A percentile compares a stretch with the other conserved stretches of the same genome.
Conservation (phyloP, 2,113 vertebrate species). For the Labeo catla region DNA sequence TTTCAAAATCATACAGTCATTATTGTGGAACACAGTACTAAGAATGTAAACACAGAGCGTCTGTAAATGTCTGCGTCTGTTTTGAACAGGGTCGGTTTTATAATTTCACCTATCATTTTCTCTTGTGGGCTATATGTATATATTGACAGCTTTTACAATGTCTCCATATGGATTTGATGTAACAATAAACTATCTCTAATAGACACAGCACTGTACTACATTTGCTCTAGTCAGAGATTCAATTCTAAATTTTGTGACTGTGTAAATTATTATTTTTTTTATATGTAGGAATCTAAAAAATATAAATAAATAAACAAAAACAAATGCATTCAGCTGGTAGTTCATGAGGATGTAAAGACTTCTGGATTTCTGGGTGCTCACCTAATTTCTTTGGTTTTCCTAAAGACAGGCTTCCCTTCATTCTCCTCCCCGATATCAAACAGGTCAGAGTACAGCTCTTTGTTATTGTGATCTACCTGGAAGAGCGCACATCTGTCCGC, state of each 20-base stretch:
- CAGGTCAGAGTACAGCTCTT: slow-evolving; percentile 96
- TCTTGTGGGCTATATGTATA: no score
- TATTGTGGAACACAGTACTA: no score
- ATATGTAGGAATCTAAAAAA: no score
- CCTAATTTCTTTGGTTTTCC: slow-evolving; percentile 99
- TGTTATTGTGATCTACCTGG: slow-evolving; percentile 98
- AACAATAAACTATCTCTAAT: no score
- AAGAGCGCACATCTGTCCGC: slow-evolving; percentile 98
- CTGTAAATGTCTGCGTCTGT: no score
- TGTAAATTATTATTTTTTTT: neutral
- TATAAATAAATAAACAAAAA: neutral
- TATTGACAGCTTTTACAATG: no score
- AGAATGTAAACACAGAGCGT: no score
- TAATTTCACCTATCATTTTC: no score
- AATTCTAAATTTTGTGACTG: neutral
- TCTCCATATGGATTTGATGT: no score
- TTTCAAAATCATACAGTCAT: no score
- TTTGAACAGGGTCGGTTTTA: no score
- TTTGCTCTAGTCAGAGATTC: neutral
- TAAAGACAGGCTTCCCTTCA: slow-evolving; percentile 95
- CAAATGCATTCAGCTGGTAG: neutral
- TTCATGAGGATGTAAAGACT: neutral
- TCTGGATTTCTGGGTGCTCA: slow-evolving; percentile 61
- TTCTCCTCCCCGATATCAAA: slow-evolving; percentile 98
- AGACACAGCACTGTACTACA: no score